phyloP scores from a whole-genome alignment of 2,113 vertebrate species.

The Prochilodus magdalenae region DNA sequence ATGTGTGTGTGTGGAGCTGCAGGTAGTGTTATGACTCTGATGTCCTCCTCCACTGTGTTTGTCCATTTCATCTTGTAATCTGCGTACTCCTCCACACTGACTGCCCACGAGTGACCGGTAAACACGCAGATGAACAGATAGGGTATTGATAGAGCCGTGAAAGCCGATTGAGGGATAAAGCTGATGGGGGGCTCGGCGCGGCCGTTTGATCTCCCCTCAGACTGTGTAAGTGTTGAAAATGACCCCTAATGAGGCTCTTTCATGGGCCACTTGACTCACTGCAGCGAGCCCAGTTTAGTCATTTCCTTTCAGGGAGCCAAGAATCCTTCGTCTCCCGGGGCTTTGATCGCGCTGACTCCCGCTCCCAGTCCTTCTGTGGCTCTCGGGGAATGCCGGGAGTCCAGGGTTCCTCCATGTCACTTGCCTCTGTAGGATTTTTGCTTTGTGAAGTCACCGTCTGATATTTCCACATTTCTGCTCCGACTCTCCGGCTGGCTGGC shows the following conservation, averaged over 20 bases:
- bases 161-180: background rate
- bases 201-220: constrained; percentile 26
- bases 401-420: background rate
- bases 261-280: constrained; percentile 35
- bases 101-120: too few relatives aligned
- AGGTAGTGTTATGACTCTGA: too few relatives aligned
- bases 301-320: constrained; percentile 31
- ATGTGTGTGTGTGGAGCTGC: too few relatives aligned
- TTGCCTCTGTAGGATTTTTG: background rate
- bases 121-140: too few relatives aligned
- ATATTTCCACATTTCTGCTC: background rate
- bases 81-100: too few relatives aligned
- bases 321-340: background rate
- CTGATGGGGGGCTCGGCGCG: background rate
- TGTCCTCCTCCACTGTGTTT: too few relatives aligned
- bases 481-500: too few relatives aligned
- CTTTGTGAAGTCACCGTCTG: background rate
- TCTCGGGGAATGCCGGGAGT: background rate
- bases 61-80: too few relatives aligned
- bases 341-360: constrained; percentile 2
- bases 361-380: background rate
- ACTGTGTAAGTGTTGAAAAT: constrained; percentile 26
- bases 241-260: constrained; percentile 42
- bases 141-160: too few relatives aligned
- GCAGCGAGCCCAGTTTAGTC: constrained; percentile 11